These are phyloP conservation scores for Myripristis murdjan DNA, from an alignment of 2,797 vertebrate genomes.

Conservation along the genomic window DNA sequence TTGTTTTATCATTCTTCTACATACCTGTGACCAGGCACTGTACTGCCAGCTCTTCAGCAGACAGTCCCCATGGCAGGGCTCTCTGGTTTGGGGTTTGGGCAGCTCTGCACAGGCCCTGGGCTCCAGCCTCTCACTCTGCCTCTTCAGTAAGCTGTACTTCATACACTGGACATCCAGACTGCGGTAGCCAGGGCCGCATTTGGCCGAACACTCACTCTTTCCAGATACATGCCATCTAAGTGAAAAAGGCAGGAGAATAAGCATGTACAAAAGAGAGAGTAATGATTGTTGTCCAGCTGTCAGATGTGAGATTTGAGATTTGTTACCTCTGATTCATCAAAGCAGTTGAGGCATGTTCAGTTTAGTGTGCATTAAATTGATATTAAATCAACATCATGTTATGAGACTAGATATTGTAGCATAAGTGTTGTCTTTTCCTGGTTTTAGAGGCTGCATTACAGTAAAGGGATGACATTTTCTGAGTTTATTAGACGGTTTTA, in stretches of 20 bases:
- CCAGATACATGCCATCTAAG: slow-evolving; percentile 91
- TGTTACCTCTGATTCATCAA: too few relatives aligned
- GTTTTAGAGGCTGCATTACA: too few relatives aligned
- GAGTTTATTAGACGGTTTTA: too few relatives aligned
- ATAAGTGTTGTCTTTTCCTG: too few relatives aligned
- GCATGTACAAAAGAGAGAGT: neutral
- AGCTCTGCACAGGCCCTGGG: slow-evolving; percentile 86
- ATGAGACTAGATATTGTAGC: too few relatives aligned
- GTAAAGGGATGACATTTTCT: too few relatives aligned
- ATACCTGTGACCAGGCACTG: slow-evolving; percentile 95
- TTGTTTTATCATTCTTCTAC: neutral
- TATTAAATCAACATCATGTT: too few relatives aligned
- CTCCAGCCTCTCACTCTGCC: slow-evolving; percentile 86
- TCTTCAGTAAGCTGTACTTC: slow-evolving; percentile 89
- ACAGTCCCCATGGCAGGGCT: slow-evolving; percentile 93
- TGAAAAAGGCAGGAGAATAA: neutral
- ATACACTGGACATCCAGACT: slow-evolving; percentile 92
- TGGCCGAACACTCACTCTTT: slow-evolving; percentile 93
- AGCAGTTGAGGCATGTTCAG: too few relatives aligned
- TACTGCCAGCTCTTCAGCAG: slow-evolving; percentile 93
- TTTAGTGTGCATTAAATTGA: neutral
- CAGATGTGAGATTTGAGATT: neutral
- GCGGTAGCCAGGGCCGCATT: slow-evolving; percentile 91
- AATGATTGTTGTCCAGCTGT: neutral
- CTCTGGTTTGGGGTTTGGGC: slow-evolving; percentile 89